A percentile compares a stretch with the other conserved stretches of the same genome.
These are phyloP conservation scores for Haplochromis vanheusdeni DNA, from an alignment of 2,113 vertebrate species.

Conservation along the genomic window DNA sequence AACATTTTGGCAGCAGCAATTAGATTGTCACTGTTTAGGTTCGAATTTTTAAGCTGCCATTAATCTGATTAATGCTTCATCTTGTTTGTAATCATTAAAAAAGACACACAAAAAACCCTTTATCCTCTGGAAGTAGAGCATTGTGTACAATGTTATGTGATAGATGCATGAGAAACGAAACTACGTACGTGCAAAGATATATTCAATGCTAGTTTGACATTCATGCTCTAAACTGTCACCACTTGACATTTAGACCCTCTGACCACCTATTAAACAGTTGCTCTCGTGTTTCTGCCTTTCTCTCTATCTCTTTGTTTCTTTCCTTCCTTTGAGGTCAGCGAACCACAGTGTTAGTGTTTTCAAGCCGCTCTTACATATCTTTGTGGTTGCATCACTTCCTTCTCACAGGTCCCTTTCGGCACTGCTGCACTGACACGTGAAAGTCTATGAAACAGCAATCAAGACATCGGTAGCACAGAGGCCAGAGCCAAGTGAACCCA, in stretches of 20 bases:
- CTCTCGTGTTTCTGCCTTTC: neutral
- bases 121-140: neutral
- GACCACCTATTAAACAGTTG: conserved; percentile 37
- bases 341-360: conserved; percentile 46
- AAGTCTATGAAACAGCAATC: conserved; percentile 44
- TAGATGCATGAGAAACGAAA: conserved; percentile 14
- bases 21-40: conserved; percentile 76
- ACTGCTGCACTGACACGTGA: conserved; percentile 28
- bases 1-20: conserved; percentile 90
- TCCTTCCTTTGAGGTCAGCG: conserved; percentile 51
- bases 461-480: conserved; percentile 15
- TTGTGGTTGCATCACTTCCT: conserved; percentile 62
- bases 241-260: conserved; percentile 56
- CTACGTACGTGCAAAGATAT: neutral
- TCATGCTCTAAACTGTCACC: conserved; percentile 26
- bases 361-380: conserved; percentile 38
- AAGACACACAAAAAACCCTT: neutral
- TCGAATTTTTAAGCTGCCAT: conserved; percentile 15
- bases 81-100: neutral
- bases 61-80: neutral
- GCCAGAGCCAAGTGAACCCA: conserved; percentile 5
- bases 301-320: conserved; percentile 26
- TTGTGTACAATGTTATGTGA: neutral
- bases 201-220: conserved; percentile 18
- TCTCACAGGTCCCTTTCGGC: conserved; percentile 4